phyloP scores from a whole-genome alignment of 1,140 invertebrate genomes.

The Muscidifurax raptorellus region DNA sequence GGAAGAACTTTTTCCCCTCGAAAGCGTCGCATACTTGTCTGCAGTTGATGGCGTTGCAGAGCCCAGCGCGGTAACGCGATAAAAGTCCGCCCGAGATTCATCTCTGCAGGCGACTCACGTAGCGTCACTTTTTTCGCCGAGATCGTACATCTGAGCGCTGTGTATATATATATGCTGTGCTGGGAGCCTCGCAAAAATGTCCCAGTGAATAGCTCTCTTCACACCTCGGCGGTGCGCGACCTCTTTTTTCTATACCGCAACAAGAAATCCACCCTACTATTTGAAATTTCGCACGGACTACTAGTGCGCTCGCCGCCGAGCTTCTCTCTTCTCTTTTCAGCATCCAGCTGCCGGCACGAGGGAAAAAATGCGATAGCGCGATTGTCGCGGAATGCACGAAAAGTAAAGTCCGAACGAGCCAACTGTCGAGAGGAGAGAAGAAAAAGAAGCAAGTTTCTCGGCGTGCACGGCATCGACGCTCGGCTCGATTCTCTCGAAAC shows the following conservation, averaged over 20 bases:
- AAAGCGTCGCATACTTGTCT: not conserved
- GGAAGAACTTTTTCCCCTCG: constrained; percentile 21
- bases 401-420: too few relatives aligned
- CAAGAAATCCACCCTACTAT: not conserved
- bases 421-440: not conserved
- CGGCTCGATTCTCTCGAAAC: constrained; percentile 16
- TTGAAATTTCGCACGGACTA: not conserved
- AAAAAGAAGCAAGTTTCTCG: too few relatives aligned
- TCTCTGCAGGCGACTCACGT: constrained; percentile 66
- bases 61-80: constrained; percentile 67
- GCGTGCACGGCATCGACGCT: not conserved
- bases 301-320: too few relatives aligned
- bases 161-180: constrained; percentile 26
- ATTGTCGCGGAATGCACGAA: constrained; percentile 55
- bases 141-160: constrained; percentile 64
- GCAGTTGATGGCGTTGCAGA: not conserved
- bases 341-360: not conserved
- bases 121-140: constrained; percentile 65
- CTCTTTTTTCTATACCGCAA: not conserved
- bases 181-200: constrained; percentile 61
- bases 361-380: constrained; percentile 25
- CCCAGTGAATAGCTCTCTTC: constrained; percentile 67
- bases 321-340: not conserved
- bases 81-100: constrained; percentile 60
- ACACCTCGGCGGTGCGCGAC: constrained; percentile 57